These are phyloP conservation scores for Andrena fulva DNA, from an alignment of 2,888 invertebrate genomes.

Conservation along the genomic window DNA sequence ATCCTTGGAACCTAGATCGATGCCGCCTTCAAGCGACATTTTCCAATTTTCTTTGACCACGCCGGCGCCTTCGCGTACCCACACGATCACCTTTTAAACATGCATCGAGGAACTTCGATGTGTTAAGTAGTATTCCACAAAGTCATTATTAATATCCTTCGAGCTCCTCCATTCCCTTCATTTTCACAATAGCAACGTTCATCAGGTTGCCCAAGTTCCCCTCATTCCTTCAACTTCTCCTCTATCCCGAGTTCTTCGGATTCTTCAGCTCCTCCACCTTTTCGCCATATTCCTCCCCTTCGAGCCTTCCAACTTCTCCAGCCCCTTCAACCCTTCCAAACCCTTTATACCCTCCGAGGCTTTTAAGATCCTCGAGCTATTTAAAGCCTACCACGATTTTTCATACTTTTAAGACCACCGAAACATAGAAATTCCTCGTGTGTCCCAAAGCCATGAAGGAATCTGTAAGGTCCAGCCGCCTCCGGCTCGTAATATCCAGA, in stretches of 20 bases:
- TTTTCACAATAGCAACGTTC: too few species aligned
- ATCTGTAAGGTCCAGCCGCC: too few species aligned
- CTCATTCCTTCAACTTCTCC: neutral
- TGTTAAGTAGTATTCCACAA: neutral
- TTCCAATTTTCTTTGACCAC: neutral
- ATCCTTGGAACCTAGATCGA: constrained; percentile 42
- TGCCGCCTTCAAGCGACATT: constrained; percentile 5
- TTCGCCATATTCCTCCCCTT: neutral
- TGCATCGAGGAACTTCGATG: neutral
- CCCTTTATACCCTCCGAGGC: neutral
- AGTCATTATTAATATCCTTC: too few species aligned
- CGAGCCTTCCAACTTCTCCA: neutral
- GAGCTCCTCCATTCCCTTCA: too few species aligned
- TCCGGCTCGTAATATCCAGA: neutral
- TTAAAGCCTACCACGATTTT: neutral
- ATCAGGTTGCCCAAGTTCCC: neutral
- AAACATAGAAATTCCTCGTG: neutral
- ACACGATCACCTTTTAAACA: neutral
- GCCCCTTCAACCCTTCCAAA: neutral
- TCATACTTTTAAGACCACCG: neutral
- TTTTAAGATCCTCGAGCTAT: neutral
- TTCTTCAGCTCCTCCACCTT: neutral
- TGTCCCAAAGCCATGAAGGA: too few species aligned
- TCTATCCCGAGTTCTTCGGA: neutral
- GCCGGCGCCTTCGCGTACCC: neutral